Evolutionary conservation across 2,797 vertebrate species (phyloP).

Genomic region (Hydrophis major): DNA sequence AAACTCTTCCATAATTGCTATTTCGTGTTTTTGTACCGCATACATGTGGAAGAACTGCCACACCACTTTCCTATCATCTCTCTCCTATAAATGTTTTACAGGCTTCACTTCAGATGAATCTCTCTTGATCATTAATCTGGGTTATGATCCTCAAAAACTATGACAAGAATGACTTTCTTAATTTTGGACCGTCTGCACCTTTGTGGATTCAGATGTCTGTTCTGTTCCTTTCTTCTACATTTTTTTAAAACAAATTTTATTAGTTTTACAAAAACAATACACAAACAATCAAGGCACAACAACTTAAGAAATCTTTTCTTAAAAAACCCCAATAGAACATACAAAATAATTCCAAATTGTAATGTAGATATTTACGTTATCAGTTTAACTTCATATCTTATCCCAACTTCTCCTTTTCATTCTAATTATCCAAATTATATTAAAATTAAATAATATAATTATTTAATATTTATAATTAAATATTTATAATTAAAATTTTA

Average conservation of each 20-base stretch:
- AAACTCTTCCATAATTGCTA: background rate
- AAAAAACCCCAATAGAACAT: too few species aligned
- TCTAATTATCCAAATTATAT: too few species aligned
- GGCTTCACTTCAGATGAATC: background rate
- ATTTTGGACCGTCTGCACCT: background rate
- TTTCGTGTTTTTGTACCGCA: background rate
- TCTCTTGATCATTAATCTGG: background rate
- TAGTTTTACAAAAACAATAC: too few species aligned
- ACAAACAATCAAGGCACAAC: too few species aligned
- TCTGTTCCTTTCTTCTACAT: background rate
- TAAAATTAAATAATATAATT: too few species aligned
- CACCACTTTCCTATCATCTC: background rate
- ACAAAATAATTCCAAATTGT: too few species aligned
- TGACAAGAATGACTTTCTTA: background rate
- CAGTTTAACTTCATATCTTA: too few species aligned
- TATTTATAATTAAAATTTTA: too few species aligned
- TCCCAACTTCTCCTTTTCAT: too few species aligned
- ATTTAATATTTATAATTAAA: too few species aligned
- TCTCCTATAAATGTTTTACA: background rate
- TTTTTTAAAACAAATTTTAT: background rate
- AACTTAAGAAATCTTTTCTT: too few species aligned
- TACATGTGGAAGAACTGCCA: background rate
- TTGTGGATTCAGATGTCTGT: background rate
- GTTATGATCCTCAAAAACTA: background rate
- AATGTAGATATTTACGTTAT: too few species aligned